Evolutionary conservation across 1,140 invertebrate genomes (phyloP).

Genomic region (Pomacea maculata): DNA sequence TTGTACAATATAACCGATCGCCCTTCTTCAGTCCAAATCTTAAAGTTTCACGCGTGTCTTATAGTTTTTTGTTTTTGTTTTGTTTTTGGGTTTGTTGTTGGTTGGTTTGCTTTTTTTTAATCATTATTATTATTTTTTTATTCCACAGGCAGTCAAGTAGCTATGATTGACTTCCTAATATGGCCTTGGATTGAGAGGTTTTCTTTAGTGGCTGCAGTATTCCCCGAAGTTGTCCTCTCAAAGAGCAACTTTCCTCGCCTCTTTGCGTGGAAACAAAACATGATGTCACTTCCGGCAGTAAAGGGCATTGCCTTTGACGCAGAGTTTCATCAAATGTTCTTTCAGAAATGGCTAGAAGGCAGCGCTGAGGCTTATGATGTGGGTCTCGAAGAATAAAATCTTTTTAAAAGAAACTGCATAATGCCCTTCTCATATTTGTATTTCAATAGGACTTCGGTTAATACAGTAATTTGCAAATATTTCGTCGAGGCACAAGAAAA

Average conservation of each 20-base stretch:
- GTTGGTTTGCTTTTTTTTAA: no score
- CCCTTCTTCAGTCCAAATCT: no score
- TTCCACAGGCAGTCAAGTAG: constrained; percentile 34
- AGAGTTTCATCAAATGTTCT: constrained; percentile 35
- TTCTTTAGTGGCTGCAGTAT: constrained; percentile 20
- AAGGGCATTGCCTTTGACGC: constrained; percentile 37
- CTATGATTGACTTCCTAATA: constrained; percentile 49
- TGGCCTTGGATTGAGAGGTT: constrained; percentile 57
- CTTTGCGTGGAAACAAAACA: constrained; percentile 41
- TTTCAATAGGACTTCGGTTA: no score
- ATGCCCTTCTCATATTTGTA: no score
- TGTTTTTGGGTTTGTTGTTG: no score
- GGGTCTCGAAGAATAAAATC: constrained; percentile 27
- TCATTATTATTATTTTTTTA: not conserved
- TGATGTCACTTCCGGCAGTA: constrained; percentile 44
- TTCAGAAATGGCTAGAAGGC: constrained; percentile 19
- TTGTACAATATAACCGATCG: not conserved
- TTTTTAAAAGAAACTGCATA: no score
- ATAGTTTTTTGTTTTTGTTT: no score
- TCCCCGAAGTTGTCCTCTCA: constrained; percentile 30
- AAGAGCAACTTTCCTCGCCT: constrained; percentile 40
- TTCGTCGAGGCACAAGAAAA: no score
- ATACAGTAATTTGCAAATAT: no score
- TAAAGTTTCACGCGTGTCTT: no score
- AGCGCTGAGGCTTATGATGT: constrained; percentile 46